Conservation (phyloP, 2,888 invertebrate species). For the Agonum fuliginosum region DNA sequence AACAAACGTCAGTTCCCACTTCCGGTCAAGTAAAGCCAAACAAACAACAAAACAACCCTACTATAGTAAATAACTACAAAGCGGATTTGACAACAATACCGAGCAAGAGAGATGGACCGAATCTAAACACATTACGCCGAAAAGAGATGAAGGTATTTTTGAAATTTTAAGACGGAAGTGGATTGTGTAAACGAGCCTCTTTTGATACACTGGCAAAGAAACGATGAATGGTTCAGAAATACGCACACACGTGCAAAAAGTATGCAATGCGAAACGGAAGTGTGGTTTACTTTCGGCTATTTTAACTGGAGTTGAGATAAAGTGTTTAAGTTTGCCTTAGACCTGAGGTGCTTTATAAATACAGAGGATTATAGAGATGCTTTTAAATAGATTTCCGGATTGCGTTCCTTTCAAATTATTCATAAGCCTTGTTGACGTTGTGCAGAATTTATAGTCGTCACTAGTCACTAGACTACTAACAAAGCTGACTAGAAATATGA, state of each 20-base stretch:
- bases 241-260: constrained; percentile 19
- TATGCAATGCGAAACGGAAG: constrained; percentile 26
- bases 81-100: constrained; percentile 28
- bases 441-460: too few relatives aligned
- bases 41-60: constrained; percentile 9
- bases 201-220: constrained; percentile 35
- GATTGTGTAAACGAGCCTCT: constrained; percentile 26
- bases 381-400: constrained; percentile 44
- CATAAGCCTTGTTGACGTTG: constrained; percentile 19
- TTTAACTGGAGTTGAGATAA: neutral
- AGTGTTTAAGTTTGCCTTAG: neutral
- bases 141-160: neutral
- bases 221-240: constrained; percentile 23
- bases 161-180: constrained; percentile 24
- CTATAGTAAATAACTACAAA: neutral
- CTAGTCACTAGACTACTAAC: too few relatives aligned
- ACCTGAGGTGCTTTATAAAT: constrained; percentile 4
- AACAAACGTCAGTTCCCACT: neutral
- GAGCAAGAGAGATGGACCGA: constrained; percentile 6
- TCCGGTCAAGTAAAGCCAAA: constrained; percentile 14
- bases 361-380: neutral
- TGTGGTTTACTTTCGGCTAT: constrained; percentile 2
- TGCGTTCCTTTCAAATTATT: constrained; percentile 25
- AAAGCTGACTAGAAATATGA: too few relatives aligned
- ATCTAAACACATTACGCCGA: constrained; percentile 3